Conservation (phyloP, 1,140 invertebrate genomes). For the Megalonaias nervosa region DNA sequence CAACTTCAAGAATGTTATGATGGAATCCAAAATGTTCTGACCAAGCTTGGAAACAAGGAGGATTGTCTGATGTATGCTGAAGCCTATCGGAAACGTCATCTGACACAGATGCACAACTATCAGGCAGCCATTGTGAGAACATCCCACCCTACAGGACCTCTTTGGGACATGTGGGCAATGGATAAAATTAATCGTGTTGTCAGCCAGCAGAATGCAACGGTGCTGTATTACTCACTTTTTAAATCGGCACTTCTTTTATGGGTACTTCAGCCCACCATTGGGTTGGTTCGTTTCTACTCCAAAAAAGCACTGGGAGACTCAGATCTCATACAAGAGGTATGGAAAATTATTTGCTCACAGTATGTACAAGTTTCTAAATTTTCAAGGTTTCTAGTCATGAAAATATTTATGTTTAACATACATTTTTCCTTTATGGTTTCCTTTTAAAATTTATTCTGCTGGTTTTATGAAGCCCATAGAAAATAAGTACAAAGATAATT, state of each 20-base stretch:
- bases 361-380: too few relatives aligned
- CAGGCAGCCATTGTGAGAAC: conserved; percentile 29
- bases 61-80: conserved; percentile 65
- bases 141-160: conserved; percentile 27
- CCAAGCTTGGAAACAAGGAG: conserved; percentile 60
- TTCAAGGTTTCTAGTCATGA: too few relatives aligned
- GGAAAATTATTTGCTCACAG: neutral
- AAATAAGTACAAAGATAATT: too few relatives aligned
- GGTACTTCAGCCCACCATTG: conserved; percentile 62
- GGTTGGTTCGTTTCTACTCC: conserved; percentile 60
- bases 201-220: conserved; percentile 59
- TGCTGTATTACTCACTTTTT: conserved; percentile 64
- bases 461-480: too few relatives aligned
- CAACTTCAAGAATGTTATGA: conserved; percentile 64
- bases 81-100: conserved; percentile 49
- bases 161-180: conserved; percentile 48
- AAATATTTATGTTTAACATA: too few relatives aligned
- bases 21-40: conserved; percentile 61
- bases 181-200: conserved; percentile 58
- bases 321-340: conserved; percentile 51
- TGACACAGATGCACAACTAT: conserved; percentile 55
- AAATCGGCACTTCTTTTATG: conserved; percentile 56
- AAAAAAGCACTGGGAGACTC: conserved; percentile 38
- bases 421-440: too few relatives aligned
- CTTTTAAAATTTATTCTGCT: too few relatives aligned